A percentile compares a stretch with the other conserved stretches of the same genome.
These are phyloP conservation scores for Hymenopus coronatus DNA, from an alignment of 2,888 invertebrate species.

Conservation along the genomic window DNA sequence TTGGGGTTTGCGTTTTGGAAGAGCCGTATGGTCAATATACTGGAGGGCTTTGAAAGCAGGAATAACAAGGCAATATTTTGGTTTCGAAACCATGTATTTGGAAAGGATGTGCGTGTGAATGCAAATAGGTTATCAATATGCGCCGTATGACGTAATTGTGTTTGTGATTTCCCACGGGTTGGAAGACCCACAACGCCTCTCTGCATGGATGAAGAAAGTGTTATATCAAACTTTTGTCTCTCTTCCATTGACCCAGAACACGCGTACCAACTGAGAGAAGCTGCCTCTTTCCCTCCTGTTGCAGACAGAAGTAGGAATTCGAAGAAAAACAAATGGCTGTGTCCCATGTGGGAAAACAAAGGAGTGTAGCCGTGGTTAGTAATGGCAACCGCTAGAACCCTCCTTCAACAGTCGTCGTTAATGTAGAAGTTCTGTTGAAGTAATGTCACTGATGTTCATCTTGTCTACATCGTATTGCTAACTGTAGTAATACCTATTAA, in stretches of 20 bases:
- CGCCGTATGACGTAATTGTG: background rate
- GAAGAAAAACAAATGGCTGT: background rate
- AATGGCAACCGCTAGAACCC: background rate
- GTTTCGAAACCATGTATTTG: background rate
- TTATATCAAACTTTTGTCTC: background rate
- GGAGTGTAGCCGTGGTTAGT: background rate
- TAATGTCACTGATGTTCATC: too few species aligned
- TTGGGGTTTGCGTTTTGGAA: background rate
- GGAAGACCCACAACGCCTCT: background rate
- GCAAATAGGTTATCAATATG: background rate
- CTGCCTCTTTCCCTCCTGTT: background rate
- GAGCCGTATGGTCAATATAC: background rate
- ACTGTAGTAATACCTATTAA: too few species aligned
- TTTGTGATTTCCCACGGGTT: background rate
- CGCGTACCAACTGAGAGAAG: background rate
- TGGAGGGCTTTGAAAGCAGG: background rate
- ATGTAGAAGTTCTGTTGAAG: too few species aligned
- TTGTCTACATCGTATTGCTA: too few species aligned
- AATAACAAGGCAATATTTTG: background rate
- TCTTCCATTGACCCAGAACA: background rate
- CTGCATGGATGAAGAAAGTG: background rate
- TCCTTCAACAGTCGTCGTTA: too few species aligned
- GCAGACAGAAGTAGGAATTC: background rate
- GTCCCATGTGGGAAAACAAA: background rate
- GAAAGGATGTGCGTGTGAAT: background rate